Base-by-base conservation (phyloP, 2,888 invertebrate genomes). In the Cataglyphis livida region DNA sequence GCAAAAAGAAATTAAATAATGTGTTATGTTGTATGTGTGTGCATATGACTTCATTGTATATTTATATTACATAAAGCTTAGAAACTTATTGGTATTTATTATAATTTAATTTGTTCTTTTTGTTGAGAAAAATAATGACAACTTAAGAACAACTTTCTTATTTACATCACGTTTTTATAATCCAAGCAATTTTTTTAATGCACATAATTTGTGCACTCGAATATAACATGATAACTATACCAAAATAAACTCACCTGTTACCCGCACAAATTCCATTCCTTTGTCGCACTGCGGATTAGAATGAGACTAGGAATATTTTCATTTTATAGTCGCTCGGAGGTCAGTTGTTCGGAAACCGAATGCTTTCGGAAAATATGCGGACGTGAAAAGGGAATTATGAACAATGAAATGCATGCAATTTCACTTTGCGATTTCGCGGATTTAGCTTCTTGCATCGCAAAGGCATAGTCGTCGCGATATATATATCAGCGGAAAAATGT, bases 311-410 rank as follows among this genome's bases (percentile, higher is more conserved):
- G 9, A 74, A 57, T 57, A 81, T 74, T 89, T 88, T 86, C 83
- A 82, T 89, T 88, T 84, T 57, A 1, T 44, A 82, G 74, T 87
- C 74, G 84, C 7, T 51, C 48, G 7, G 48, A 51, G n/a, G 88
- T 85, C 84, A 89, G 88, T 85, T 89, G 82, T 84, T 82, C 18
- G n/a, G 35, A 76, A 65, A 61, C 61, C 76, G 83, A 87, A 88
- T 82, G 81, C 78, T 73, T 66, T 59, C 28, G 70, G 54, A 64
- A 15, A 44, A 76, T 59, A 57, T 44, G 18, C 57, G 44, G 32
- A 82, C 74, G 66, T 88, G 86, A 84, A 86, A 82, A 81, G 62
- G 83, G 81, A 85, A 89, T 79, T 70, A 75, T 82, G 81, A 82
- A 68, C 70, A 65, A 66, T 57, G 10, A 38, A 54, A 51, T 54